These are phyloP conservation scores for Cecidostiba fungosa DNA, from an alignment of 2,888 invertebrate species.

Conservation along the genomic window DNA sequence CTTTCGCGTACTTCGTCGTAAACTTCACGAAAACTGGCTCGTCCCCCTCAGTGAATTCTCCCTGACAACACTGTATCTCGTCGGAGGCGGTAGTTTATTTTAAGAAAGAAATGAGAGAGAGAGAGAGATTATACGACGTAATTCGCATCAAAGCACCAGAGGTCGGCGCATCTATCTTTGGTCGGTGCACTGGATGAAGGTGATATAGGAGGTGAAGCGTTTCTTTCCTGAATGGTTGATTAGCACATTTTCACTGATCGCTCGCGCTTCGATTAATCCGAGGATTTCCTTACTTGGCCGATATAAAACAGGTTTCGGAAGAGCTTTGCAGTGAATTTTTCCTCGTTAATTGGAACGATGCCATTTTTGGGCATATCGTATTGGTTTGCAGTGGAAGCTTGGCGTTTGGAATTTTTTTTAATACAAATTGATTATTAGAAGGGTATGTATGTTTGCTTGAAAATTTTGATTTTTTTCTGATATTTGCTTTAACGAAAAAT, in stretches of 20 bases:
- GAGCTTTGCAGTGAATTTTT: background rate
- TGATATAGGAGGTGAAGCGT: background rate
- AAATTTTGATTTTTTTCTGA: too few relatives aligned
- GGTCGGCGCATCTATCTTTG: background rate
- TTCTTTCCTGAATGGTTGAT: background rate
- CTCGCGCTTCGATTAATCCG: background rate
- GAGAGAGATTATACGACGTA: background rate
- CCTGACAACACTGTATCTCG: background rate
- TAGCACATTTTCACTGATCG: background rate
- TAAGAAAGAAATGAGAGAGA: constrained; percentile 8
- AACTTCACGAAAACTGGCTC: background rate
- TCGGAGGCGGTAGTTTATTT: background rate
- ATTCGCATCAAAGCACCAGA: background rate
- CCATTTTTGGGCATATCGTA: background rate
- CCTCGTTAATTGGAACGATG: background rate
- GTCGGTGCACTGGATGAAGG: background rate
- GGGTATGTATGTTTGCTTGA: too few relatives aligned
- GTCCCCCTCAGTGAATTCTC: background rate
- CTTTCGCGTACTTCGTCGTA: background rate
- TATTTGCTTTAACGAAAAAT: too few relatives aligned
- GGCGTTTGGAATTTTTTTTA: too few relatives aligned
- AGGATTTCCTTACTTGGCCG: background rate
- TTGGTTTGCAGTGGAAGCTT: too few relatives aligned
- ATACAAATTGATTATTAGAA: too few relatives aligned
- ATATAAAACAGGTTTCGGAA: background rate